Evolutionary conservation across 2,888 invertebrate genomes (phyloP).

Genomic region (Ichneumon xanthorius): DNA sequence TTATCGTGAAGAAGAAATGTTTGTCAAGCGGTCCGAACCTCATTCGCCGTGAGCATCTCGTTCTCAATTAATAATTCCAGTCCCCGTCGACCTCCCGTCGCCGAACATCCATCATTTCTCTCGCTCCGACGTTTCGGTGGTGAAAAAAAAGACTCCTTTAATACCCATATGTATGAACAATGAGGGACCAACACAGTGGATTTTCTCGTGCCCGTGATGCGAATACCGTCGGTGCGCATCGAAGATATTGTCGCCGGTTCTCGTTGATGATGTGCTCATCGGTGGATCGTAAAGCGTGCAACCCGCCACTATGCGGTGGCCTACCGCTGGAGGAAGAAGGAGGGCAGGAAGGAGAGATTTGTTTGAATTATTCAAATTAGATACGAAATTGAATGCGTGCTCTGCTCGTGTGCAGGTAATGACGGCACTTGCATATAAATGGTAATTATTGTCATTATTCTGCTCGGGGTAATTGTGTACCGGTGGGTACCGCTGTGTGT

Average conservation of each 20-base stretch:
- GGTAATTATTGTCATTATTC: slow-evolving; percentile 85
- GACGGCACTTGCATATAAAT: slow-evolving; percentile 85
- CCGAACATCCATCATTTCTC: slow-evolving; percentile 9
- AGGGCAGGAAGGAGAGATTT: slow-evolving; percentile 84
- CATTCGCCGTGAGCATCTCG: not conserved
- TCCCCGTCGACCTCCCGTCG: slow-evolving; percentile 25
- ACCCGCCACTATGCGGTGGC: slow-evolving; percentile 30
- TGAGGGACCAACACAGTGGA: not conserved
- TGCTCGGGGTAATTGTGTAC: slow-evolving; percentile 83
- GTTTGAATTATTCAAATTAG: slow-evolving; percentile 85
- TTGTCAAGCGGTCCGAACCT: not conserved
- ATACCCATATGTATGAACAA: not conserved
- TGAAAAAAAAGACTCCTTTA: not conserved
- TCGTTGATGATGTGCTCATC: slow-evolving; percentile 81
- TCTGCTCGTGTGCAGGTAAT: slow-evolving; percentile 84
- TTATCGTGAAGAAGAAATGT: not conserved
- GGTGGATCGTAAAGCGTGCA: slow-evolving; percentile 83
- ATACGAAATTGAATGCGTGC: slow-evolving; percentile 85
- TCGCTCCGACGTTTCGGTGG: slow-evolving; percentile 3
- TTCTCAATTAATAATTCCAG: slow-evolving; percentile 40
- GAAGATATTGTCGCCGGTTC: slow-evolving; percentile 69
- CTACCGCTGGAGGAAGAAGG: slow-evolving; percentile 76
- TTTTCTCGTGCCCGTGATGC: not conserved
- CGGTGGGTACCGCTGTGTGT: slow-evolving; percentile 67
- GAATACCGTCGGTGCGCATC: slow-evolving; percentile 36